Base-by-base conservation (phyloP, 2,888 invertebrate genomes). In the Macropis europaea region DNA sequence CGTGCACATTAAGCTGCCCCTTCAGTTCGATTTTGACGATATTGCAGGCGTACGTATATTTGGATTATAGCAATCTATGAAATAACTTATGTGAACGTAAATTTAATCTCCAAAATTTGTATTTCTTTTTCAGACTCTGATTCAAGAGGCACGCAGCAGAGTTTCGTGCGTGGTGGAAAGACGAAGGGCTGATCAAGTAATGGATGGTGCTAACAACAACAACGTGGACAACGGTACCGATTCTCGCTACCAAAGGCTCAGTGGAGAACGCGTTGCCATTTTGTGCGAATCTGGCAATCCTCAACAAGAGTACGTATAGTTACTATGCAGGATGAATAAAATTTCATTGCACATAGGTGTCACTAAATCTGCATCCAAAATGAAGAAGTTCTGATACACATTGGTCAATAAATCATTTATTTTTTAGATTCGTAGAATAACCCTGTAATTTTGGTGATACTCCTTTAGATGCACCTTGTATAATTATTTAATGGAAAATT, bases 121-220 rank as follows among this genome's bases (percentile, higher is more conserved):
- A 38, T 24, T 48, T 11, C 2, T 34, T 30, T 59, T 71, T 13
- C 77, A 92, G 92, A 89, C 91, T 66, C 79, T 92, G 81, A 90
- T 92, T 84, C 91, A 92, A 77, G 91, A 91, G 77, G 91, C 91
- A 63, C 89, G 91, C 48, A 96, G 96, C 67, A 94, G 95, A 90
- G 96, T 97, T 94, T 97, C 97, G 90, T 97, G 97, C 90, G 93
- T 97, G 19, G 96, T 97, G 40, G 97, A 97, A 90, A 95, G 95
- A 88, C 95, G 96, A 81, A 94, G 94, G 76, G 93, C 95, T 54
- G 97, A 96, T 85, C 96, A 97, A 89, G 93, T 96, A 26, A 95
- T 96, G 87, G 96, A 97, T 80, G 94, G 95, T 76, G 93, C 94
- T 78, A 94, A 94, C 26, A 94, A 95, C 43, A 94, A 95, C 47